Evolutionary conservation across 2,113 vertebrate genomes (phyloP).

Genomic region (Candoia aspera): DNA sequence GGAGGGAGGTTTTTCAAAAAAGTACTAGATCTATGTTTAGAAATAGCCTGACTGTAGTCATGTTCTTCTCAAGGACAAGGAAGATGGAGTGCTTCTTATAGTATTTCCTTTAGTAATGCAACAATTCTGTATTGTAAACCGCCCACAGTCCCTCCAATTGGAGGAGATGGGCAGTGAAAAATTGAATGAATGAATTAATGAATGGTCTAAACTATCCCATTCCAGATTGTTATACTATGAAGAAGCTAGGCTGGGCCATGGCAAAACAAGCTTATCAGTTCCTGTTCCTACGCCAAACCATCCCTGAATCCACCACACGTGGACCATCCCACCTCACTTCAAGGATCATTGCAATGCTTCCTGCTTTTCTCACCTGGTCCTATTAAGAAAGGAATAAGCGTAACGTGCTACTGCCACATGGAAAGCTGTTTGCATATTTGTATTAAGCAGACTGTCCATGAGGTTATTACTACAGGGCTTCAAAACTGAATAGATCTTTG

Average conservation of each 20-base stretch:
- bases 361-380: neutral
- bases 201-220: neutral
- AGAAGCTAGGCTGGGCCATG: neutral
- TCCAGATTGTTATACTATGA: neutral
- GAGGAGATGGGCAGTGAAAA: too few species aligned
- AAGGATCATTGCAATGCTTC: neutral
- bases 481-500: constrained; percentile 40
- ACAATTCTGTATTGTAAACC: too few species aligned
- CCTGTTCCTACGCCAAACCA: neutral
- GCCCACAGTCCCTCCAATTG: too few species aligned
- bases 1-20: neutral
- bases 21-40: neutral
- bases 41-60: neutral
- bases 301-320: neutral
- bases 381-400: neutral
- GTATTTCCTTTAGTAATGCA: neutral
- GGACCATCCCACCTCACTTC: neutral
- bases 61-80: neutral
- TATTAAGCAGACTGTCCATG: constrained; percentile 58
- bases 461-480: constrained; percentile 48
- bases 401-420: neutral
- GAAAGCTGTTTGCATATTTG: neutral
- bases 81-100: neutral
- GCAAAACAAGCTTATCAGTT: neutral
- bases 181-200: too few species aligned